Evolutionary conservation across 1,140 invertebrate species (phyloP), one percentile per base, ranked within the genome.

Genomic region (Drosophila novamexicana): DNA sequence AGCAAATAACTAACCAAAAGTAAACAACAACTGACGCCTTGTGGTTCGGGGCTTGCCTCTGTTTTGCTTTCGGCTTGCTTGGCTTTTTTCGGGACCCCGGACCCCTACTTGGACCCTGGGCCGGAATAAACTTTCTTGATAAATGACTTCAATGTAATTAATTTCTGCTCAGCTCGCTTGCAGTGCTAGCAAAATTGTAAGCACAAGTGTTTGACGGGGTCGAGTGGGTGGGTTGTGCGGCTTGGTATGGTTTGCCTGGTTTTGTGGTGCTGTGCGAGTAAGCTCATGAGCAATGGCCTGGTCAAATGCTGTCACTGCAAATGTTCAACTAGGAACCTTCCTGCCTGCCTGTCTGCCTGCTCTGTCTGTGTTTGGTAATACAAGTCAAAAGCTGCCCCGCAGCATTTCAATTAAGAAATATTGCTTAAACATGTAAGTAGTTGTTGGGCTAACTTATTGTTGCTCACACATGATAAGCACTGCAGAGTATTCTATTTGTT

Each of bases 61-160:
- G 45, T 62, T 72, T 72, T 75, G 62, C 65, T 85, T 77, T 67
- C 22, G 72, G 45, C 64, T 69, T n/a, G 50, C 47, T 61, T 63
- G 34, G 39, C 12, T 56, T 22, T 22, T 75, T 69, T 50, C 37
- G 12, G 50, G 32, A 16, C 7, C 32, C 34, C 50, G 50, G 3
- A 34, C 50, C 50, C 49, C 7, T 14, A 22, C 45, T 22, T 7
- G 45, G 6, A 10, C 40, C 22, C 18, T 37, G 70, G 40, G 45
- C 69, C 45, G 59, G 61, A 88, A 89, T 89, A 89, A 89, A 89
- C 84, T 89, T 89, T 89, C 84, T 89, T 89, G 84, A 89, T 89
- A 89, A 89, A 89, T 89, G 84, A 89, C 84, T 89, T 89, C 84
- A 89, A 89, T 89, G 84, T 89, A 89, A 89, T 89, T 89, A 89